Evolutionary conservation across 2,888 invertebrate species (phyloP).

Genomic region (Drosophila mulleri): DNA sequence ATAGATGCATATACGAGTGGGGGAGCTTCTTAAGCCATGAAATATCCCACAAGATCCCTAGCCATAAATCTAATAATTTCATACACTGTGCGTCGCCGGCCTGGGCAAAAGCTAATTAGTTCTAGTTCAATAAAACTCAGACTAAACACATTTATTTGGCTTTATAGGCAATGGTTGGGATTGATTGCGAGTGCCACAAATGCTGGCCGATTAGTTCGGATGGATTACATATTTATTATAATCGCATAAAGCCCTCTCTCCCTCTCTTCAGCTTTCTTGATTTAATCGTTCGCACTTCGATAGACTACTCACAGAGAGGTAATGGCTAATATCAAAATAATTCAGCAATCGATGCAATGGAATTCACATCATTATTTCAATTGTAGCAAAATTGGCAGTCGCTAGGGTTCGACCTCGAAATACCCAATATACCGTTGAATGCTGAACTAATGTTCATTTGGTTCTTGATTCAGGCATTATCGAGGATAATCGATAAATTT

Average conservation of each 20-base stretch:
- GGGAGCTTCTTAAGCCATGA: background rate
- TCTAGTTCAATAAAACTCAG: slow-evolving; percentile 11
- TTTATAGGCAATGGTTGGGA: background rate
- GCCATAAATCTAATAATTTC: slow-evolving; percentile 15
- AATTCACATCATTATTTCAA: slow-evolving; percentile 5
- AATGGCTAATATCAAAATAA: background rate
- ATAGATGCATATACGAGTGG: background rate
- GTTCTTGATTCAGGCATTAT: no score
- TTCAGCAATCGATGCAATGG: background rate
- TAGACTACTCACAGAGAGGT: background rate
- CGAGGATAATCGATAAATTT: no score
- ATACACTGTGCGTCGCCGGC: background rate
- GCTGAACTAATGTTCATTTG: background rate
- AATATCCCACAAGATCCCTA: slow-evolving; percentile 3
- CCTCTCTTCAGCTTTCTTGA: background rate
- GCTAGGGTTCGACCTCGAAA: background rate
- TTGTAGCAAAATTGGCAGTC: background rate
- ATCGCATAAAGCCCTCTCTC: slow-evolving; percentile 37
- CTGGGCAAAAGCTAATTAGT: slow-evolving; percentile 8
- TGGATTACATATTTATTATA: slow-evolving; percentile 45
- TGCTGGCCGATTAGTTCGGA: slow-evolving; percentile 11
- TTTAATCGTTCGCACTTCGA: background rate
- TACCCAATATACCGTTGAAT: background rate
- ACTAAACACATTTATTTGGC: slow-evolving; percentile 6
- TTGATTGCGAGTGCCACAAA: slow-evolving; percentile 5